Evolutionary conservation across 2,797 vertebrate species (phyloP).

Genomic region (Avahi laniger): DNA sequence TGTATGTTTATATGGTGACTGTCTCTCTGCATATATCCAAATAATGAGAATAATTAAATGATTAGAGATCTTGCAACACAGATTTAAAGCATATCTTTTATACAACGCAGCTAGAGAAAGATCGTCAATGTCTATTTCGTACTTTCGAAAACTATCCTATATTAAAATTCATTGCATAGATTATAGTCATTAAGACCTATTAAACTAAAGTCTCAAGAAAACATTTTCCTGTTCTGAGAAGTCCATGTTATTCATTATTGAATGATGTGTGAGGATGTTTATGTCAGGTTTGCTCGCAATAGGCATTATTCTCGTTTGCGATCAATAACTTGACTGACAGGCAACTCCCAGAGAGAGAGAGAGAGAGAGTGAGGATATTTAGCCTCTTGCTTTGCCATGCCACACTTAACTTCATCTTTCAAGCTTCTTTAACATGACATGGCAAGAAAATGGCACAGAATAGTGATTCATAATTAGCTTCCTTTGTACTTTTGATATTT

Average conservation of each 20-base stretch:
- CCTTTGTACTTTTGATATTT: constrained; percentile 54
- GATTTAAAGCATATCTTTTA: not conserved
- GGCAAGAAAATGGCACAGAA: constrained; percentile 62
- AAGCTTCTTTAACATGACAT: constrained; percentile 67
- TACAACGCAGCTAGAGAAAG: not conserved
- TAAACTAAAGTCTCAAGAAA: constrained; percentile 63
- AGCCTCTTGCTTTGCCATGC: constrained; percentile 62
- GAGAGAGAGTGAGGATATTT: constrained; percentile 67
- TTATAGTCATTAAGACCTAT: constrained; percentile 67
- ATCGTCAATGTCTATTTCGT: not conserved
- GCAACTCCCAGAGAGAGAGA: constrained; percentile 61
- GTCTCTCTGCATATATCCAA: not conserved
- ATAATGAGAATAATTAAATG: not conserved
- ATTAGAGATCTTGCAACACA: not conserved
- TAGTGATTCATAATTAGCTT: constrained; percentile 64
- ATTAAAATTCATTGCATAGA: constrained; percentile 66
- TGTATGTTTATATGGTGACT: not conserved
- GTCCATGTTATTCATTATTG: constrained; percentile 64
- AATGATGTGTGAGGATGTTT: constrained; percentile 70
- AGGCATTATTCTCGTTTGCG: constrained; percentile 72
- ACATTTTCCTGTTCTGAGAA: constrained; percentile 79
- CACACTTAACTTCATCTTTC: constrained; percentile 74
- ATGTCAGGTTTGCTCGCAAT: constrained; percentile 77
- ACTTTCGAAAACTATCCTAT: not conserved
- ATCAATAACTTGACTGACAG: constrained; percentile 77